A percentile compares a stretch with the other conserved stretches of the same genome.
Conservation (phyloP, 2,113 vertebrate species). For the Rafetus swinhoei region DNA sequence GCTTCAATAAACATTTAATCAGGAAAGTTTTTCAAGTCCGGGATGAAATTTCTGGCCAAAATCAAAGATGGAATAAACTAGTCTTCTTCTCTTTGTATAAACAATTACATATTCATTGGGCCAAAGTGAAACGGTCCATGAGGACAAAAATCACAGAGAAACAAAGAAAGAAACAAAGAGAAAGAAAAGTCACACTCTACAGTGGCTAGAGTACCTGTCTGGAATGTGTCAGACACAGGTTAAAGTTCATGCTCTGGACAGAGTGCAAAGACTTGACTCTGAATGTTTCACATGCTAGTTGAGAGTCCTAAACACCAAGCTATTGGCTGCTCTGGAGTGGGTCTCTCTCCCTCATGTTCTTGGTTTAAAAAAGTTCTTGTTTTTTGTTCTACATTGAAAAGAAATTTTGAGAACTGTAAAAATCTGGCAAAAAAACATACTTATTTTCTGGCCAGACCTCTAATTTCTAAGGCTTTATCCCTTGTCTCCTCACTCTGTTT, state of each 20-base stretch:
- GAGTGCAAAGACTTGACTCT: not conserved
- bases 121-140: not conserved
- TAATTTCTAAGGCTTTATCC: fast-evolving
- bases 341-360: not conserved
- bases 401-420: not conserved
- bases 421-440: not conserved
- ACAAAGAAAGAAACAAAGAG: not conserved
- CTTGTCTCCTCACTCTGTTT: fast-evolving
- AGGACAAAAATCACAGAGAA: too few species aligned
- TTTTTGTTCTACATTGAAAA: not conserved
- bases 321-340: not conserved
- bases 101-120: too few species aligned
- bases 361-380: not conserved
- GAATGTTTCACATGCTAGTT: not conserved
- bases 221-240: not conserved
- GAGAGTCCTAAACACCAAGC: not conserved
- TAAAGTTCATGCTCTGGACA: not conserved
- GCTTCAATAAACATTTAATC: not conserved
- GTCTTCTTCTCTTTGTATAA: not conserved
- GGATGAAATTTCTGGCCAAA: not conserved
- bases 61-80: not conserved
- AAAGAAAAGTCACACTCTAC: too few species aligned
- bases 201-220: not conserved
- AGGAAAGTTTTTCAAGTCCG: not conserved
- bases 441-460: not conserved